Evolutionary conservation across 2,888 invertebrate species (phyloP).

Genomic region (Mimas tiliae): DNA sequence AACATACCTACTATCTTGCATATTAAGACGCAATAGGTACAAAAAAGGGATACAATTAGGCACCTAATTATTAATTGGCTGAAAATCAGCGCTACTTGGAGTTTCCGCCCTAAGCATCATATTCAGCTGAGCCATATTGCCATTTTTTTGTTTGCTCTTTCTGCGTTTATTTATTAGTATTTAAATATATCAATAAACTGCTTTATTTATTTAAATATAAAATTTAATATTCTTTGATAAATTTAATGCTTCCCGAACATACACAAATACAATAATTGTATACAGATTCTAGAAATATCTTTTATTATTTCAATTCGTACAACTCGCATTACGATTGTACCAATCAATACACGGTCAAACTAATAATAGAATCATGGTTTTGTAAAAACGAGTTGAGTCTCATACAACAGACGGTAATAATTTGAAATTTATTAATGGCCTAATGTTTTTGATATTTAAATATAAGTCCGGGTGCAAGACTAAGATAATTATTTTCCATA

Average conservation of each 20-base stretch:
- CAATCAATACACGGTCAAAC: conserved; percentile 22
- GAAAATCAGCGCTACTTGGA: too few species aligned
- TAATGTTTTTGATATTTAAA: not conserved
- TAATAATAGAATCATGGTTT: conserved; percentile 12
- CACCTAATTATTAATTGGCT: too few species aligned
- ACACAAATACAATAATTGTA: not conserved
- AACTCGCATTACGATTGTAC: not conserved
- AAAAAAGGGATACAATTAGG: too few species aligned
- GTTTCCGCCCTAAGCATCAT: too few species aligned
- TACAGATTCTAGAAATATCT: not conserved
- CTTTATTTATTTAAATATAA: too few species aligned
- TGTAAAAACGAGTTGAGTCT: conserved; percentile 2
- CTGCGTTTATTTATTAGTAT: too few species aligned
- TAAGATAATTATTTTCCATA: not conserved
- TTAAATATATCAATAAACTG: too few species aligned
- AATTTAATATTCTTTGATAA: too few species aligned
- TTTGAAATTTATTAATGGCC: not conserved
- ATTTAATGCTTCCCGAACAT: not conserved
- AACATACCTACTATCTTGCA: too few species aligned
- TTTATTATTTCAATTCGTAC: not conserved
- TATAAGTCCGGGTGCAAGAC: not conserved
- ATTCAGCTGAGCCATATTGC: too few species aligned
- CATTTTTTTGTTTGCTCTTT: too few species aligned
- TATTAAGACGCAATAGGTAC: too few species aligned
- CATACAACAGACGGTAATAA: not conserved